Conservation (phyloP, 2,888 invertebrate species). For the Drosophila neutralis region DNA sequence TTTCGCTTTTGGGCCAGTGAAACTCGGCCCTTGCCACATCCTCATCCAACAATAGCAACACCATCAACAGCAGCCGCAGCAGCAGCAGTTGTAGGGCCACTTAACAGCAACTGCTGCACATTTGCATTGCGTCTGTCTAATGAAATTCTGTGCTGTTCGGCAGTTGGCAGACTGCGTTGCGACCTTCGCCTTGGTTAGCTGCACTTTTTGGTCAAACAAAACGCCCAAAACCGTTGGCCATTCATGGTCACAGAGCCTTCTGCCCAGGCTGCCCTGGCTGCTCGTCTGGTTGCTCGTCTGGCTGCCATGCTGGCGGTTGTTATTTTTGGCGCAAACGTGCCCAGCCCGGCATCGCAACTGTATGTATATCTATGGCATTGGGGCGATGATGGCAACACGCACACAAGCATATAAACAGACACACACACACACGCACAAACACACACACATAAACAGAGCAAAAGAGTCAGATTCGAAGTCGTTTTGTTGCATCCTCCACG, state of each 20-base stretch:
- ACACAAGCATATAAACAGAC: constrained; percentile 1
- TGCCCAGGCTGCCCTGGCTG: constrained; percentile 16
- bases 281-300: constrained; percentile 25
- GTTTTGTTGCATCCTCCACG: constrained; percentile 59
- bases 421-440: constrained; percentile 13
- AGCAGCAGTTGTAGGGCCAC: constrained; percentile 20
- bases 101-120: constrained; percentile 60
- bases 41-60: constrained; percentile 4
- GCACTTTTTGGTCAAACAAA: constrained; percentile 74
- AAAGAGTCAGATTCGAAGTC: constrained; percentile 45
- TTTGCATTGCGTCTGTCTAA: constrained; percentile 73
- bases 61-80: not conserved
- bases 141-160: constrained; percentile 65
- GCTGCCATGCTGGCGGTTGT: constrained; percentile 42
- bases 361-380: constrained; percentile 75
- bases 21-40: constrained; percentile 58
- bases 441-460: not conserved
- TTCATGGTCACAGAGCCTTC: constrained; percentile 49
- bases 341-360: constrained; percentile 52
- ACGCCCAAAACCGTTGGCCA: constrained; percentile 66
- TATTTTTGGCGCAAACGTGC: constrained; percentile 78
- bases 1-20: constrained; percentile 47
- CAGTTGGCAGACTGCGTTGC: constrained; percentile 29
- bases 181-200: constrained; percentile 64
- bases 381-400: constrained; percentile 51